Evolutionary conservation across 2,888 invertebrate species (phyloP).

Genomic region (Piscicola geometra): DNA sequence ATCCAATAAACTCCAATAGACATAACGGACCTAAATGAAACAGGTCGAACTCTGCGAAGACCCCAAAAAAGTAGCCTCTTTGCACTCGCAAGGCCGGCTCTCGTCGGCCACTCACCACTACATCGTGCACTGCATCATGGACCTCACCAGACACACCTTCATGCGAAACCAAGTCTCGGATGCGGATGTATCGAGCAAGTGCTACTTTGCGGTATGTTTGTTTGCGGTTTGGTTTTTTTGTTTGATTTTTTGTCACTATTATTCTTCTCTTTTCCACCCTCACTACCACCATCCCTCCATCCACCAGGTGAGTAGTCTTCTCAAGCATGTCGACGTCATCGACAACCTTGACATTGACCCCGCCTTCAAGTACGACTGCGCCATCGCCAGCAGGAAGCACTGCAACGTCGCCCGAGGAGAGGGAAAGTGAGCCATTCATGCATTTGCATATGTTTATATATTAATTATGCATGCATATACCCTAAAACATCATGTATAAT

Average conservation of each 20-base stretch:
- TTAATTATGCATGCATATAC: background rate
- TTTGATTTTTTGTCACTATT: background rate
- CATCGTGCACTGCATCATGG: slow-evolving; percentile 83
- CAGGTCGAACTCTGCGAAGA: too few species aligned
- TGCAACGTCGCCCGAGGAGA: slow-evolving; percentile 54
- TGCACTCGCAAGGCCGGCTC: background rate
- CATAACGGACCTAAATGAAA: too few species aligned
- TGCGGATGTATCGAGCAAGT: background rate
- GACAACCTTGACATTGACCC: slow-evolving; percentile 94
- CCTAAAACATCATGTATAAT: background rate
- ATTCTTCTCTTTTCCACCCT: background rate
- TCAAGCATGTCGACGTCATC: slow-evolving; percentile 83
- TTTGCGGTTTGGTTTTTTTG: background rate
- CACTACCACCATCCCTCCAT: background rate
- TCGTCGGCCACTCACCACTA: slow-evolving; percentile 65
- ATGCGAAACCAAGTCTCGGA: background rate
- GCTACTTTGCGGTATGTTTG: background rate
- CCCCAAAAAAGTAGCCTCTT: background rate
- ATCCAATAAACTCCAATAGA: too few species aligned
- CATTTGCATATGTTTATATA: background rate
- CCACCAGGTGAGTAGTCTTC: slow-evolving; percentile 70
- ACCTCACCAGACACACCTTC: slow-evolving; percentile 64
- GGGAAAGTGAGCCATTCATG: slow-evolving; percentile 41
- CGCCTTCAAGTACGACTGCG: slow-evolving; percentile 77
- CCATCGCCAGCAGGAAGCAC: slow-evolving; percentile 72